Base-by-base conservation (phyloP, 2,888 invertebrate genomes). In the Trachelus iudaicus region DNA sequence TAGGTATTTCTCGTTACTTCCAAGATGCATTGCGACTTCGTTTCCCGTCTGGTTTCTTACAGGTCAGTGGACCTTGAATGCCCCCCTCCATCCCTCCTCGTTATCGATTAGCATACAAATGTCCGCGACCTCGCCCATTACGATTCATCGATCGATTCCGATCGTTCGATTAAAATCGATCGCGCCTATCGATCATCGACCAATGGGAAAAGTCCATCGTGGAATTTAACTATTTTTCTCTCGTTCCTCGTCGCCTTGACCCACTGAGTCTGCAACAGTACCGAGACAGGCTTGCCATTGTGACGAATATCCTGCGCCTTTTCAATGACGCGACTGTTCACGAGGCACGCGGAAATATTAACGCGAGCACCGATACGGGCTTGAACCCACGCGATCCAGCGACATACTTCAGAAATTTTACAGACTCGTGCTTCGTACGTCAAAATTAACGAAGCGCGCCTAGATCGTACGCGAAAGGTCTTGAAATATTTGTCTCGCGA, bases 261-360 rank as follows among this genome's bases (percentile, higher is more conserved):
- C 15, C 73, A 73, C 34, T 73, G 23, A 69, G 30, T 15, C 12
- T 4, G 69, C 31, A 30, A 33, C 30, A 30, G 34, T 34, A 34
- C 3, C 73, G 23, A 34, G 73, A 73, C 73, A 73, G 33, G 13
- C 34, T 12, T 31, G 73, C 33, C 73, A 34, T 73, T 73, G 35
- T 73, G 34, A 23, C n/a, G 34, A 40, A 15, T n/a, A 30, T 33
- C 34, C 73, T 35, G 73, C 34, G 23, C 12, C 34, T 13, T 73
- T 34, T 34, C 73, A 35, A 73, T 34, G 73, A 73, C 13, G 73
- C 73, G 73, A 35, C 34, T 35, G 73, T 73, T 35, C 40, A 2
- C 40, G 40, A 40, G 6, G 40, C 6, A 40, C 40, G 40, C 40
- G 40, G 40, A 40, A 40, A 40, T 15, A 40, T 40, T 34, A 73